A percentile compares a stretch with the other conserved stretches of the same genome.
Evolutionary conservation across 2,113 vertebrate genomes (phyloP).

Genomic region (Strix uralensis): DNA sequence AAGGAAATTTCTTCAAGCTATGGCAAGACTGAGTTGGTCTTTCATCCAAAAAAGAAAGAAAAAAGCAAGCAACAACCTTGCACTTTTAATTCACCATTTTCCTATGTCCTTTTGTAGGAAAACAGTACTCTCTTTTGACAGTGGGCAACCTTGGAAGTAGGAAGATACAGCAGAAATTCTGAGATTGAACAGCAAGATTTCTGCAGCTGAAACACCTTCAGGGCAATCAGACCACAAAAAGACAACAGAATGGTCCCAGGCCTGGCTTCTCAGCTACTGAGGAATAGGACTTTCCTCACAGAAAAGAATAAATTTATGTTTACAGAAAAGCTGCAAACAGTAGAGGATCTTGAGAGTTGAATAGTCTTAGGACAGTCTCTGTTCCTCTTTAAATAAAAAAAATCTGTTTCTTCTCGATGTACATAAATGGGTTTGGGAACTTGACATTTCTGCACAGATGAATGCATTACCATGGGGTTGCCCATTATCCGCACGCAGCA

Average conservation of each 20-base stretch:
- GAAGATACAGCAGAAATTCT: not conserved
- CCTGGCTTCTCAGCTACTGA: not conserved
- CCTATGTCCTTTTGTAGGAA: not conserved
- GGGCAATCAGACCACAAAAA: not conserved
- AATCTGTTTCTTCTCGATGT: not conserved
- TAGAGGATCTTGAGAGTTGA: not conserved
- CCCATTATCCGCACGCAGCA: not conserved
- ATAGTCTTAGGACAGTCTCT: not conserved
- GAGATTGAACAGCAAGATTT: not conserved
- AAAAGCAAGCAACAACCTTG: not conserved
- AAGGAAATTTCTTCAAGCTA: not conserved
- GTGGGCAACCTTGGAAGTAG: not conserved
- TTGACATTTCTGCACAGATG: not conserved
- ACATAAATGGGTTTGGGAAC: not conserved
- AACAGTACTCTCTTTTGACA: not conserved
- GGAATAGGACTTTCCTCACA: not conserved
- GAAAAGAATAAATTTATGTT: not conserved
- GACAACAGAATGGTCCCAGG: not conserved
- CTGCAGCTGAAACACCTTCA: slow-evolving; percentile 4
- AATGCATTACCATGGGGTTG: not conserved
- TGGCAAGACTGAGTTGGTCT: not conserved
- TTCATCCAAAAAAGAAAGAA: not conserved
- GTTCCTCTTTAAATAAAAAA: not conserved
- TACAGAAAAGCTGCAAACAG: not conserved
- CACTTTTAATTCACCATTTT: not conserved